Evolutionary conservation across 2,113 vertebrate genomes (phyloP), one percentile per base, ranked within the genome.

Genomic region (Chlorocebus sabaeus): DNA sequence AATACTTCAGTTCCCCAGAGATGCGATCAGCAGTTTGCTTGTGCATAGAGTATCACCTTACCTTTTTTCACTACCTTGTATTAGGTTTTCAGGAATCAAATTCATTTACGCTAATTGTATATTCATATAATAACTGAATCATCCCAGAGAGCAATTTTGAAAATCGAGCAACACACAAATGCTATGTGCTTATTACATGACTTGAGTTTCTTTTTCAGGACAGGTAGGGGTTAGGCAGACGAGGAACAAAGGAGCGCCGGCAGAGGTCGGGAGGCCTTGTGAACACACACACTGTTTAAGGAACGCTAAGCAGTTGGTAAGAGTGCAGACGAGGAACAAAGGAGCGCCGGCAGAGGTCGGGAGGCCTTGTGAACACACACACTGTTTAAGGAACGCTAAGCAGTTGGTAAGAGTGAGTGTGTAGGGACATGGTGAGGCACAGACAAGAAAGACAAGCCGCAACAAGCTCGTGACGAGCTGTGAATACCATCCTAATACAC

Each of bases 271-370:
- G 94, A 52, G 59, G 27, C 12, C 25, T 16, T 16, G 70, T 8
- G 40, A 45, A 35, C 72, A 73, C 9, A 61, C 10, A 14, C n/a
- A 0, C 43, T 22, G 43, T 43, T 64, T 4, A n/a, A 38, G 83
- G 45, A 67, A 25, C 38, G 23, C 55, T 20, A 55, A 45, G 64
- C 5, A 64, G 55, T 5, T 18, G 48, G 45, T 32, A 52, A 43
- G 20, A 50, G 30, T 3, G 8, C 17, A 68, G 88, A 43, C 6
- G 13, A 61, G 52, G 76, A 38, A 32, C 35, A 43, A 9, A 50
- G 35, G 20, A 4, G 57, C 18, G 3, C 2, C 4, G 1, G 7
- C 25, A 67, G 8, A 13, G 18, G 40, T 1, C 10, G 2, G 57
- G 94, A 52, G 59, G 27, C 12, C 25, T 16, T 16, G 70, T 8